Evolutionary conservation across 2,113 vertebrate species (phyloP).

Genomic region (Tapirus terrestris): DNA sequence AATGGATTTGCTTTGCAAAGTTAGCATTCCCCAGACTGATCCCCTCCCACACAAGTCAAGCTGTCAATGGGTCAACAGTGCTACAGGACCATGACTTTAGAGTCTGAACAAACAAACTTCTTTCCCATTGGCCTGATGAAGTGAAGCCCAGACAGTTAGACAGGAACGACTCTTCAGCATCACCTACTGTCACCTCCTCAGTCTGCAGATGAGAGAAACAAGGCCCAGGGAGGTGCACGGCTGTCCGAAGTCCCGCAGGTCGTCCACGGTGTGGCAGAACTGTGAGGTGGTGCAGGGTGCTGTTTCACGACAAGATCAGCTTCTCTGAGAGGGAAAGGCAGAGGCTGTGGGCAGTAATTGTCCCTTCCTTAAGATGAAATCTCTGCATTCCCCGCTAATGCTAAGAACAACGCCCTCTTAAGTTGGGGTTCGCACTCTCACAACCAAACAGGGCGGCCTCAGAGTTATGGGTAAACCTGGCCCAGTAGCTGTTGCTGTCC

Average conservation of each 20-base stretch:
- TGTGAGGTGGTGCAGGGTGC: accelerated
- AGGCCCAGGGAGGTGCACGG: accelerated
- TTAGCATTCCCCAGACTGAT: not conserved
- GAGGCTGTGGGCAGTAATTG: not conserved
- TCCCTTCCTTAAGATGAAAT: not conserved
- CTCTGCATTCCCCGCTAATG: not conserved
- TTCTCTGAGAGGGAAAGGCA: not conserved
- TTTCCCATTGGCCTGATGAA: not conserved
- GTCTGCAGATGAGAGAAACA: not conserved
- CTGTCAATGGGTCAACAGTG: accelerated
- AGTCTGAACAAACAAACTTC: not conserved
- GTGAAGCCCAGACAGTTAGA: not conserved
- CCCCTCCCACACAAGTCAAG: not conserved
- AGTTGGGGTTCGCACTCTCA: accelerated
- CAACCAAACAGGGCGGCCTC: not conserved
- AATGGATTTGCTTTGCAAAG: not conserved
- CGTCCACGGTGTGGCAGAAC: not conserved
- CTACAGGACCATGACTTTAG: no score
- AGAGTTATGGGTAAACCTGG: no score
- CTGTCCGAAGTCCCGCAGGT: not conserved
- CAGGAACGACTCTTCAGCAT: not conserved
- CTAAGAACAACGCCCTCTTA: not conserved
- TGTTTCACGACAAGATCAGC: not conserved
- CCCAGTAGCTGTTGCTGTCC: accelerated
- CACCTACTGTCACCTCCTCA: no score